phyloP scores from a whole-genome alignment of 2,113 vertebrate species.

The Octodon degus region DNA sequence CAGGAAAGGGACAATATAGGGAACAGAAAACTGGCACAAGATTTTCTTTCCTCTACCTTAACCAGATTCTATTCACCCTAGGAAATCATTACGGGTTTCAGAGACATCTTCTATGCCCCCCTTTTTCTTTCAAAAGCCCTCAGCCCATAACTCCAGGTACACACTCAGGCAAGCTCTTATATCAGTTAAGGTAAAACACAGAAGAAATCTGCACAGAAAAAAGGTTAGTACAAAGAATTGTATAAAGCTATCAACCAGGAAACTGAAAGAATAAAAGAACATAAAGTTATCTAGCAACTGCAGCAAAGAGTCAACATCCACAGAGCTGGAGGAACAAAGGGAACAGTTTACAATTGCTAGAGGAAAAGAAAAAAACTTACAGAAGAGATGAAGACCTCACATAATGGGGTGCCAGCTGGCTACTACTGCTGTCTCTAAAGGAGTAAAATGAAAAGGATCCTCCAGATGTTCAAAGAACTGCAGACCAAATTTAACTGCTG shows the following conservation, averaged over 20 bases:
- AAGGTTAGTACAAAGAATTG: constrained; percentile 10
- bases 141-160: background rate
- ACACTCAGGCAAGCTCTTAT: background rate
- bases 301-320: background rate
- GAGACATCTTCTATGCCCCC: background rate
- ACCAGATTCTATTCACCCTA: background rate
- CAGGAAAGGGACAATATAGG: background rate
- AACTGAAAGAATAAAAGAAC: constrained; percentile 17
- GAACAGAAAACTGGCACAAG: background rate
- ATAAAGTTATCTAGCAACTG: background rate
- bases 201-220: constrained; percentile 39
- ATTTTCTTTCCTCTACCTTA: background rate
- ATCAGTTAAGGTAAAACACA: constrained; percentile 9
- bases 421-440: background rate
- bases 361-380: background rate
- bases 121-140: background rate
- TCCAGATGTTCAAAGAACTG: background rate
- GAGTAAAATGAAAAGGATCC: background rate
- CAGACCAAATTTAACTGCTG: background rate
- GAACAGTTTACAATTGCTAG: background rate
- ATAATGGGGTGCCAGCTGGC: background rate
- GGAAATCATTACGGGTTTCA: background rate
- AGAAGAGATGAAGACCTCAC: background rate
- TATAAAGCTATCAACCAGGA: constrained; percentile 3
- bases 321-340: background rate